Evolutionary conservation across 2,888 invertebrate species (phyloP).

Genomic region (Cerastoderma edule): DNA sequence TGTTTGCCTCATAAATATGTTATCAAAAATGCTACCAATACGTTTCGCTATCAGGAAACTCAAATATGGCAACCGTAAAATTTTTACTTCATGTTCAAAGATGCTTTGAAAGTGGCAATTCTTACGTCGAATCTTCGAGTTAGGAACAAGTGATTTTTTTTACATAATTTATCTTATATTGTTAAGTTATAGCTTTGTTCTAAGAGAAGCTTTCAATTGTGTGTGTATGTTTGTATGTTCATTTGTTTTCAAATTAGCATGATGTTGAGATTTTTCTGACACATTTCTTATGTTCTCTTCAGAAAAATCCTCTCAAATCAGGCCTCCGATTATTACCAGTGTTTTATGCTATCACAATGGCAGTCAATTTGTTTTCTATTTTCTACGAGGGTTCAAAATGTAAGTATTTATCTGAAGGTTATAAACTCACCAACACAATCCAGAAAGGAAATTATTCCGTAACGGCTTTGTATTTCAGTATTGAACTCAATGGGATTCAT

Average conservation of each 20-base stretch:
- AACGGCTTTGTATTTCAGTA: too few relatives aligned
- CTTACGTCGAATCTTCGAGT: too few relatives aligned
- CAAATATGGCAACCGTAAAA: too few relatives aligned
- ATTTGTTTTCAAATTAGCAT: background rate
- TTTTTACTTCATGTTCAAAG: too few relatives aligned
- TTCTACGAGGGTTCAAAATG: conserved; percentile 96
- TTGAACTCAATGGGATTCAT: too few relatives aligned
- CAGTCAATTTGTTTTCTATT: conserved; percentile 96
- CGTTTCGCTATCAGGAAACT: too few relatives aligned
- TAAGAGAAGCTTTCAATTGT: background rate
- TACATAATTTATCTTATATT: conserved; percentile 3
- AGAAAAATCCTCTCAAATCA: conserved; percentile 90
- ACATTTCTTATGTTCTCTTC: conserved; percentile 21
- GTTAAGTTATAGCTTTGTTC: background rate
- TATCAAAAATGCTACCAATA: too few relatives aligned
- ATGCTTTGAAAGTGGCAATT: too few relatives aligned
- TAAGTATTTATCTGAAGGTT: conserved; percentile 84
- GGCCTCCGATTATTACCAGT: conserved; percentile 94
- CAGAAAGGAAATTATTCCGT: too few relatives aligned
- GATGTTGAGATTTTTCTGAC: background rate
- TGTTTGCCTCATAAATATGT: too few relatives aligned
- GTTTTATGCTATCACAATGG: conserved; percentile 96
- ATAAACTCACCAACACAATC: too few relatives aligned
- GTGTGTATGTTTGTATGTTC: background rate
- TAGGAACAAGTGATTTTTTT: too few relatives aligned